Evolutionary conservation across 2,888 invertebrate genomes (phyloP).

Genomic region (Rhaphigaster nebulosa): DNA sequence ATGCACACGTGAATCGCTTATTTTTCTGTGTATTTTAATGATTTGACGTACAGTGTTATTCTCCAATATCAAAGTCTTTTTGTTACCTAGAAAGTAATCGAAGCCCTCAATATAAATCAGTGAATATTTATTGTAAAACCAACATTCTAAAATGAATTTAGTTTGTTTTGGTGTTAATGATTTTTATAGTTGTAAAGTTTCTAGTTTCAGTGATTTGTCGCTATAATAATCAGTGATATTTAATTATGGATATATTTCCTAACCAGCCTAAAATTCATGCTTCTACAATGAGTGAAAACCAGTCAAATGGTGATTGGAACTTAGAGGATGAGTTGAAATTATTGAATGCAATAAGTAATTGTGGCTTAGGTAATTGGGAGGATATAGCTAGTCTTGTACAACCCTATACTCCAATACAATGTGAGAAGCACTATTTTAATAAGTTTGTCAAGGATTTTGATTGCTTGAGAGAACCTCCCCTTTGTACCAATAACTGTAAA

Average conservation of each 20-base stretch:
- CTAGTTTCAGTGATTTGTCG: not conserved
- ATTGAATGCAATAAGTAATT: conserved; percentile 50
- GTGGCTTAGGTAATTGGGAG: conserved; percentile 59
- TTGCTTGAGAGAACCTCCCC: not conserved
- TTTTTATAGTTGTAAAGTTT: no score
- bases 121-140: not conserved
- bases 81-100: not conserved
- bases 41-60: not conserved
- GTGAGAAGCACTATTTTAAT: conserved; percentile 57
- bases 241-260: not conserved
- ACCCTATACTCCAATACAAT: conserved; percentile 31
- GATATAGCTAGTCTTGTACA: conserved; percentile 32
- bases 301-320: conserved; percentile 49
- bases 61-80: not conserved
- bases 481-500: conserved; percentile 58
- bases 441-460: conserved; percentile 52
- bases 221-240: not conserved
- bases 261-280: not conserved
- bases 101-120: not conserved
- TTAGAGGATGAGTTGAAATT: conserved; percentile 59
- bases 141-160: not conserved
- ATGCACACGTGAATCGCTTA: no score
- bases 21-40: no score
- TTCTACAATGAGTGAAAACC: not conserved
- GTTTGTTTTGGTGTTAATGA: not conserved